These are phyloP conservation scores for Strix uralensis DNA, from an alignment of 2,113 vertebrate genomes.

Conservation along the genomic window DNA sequence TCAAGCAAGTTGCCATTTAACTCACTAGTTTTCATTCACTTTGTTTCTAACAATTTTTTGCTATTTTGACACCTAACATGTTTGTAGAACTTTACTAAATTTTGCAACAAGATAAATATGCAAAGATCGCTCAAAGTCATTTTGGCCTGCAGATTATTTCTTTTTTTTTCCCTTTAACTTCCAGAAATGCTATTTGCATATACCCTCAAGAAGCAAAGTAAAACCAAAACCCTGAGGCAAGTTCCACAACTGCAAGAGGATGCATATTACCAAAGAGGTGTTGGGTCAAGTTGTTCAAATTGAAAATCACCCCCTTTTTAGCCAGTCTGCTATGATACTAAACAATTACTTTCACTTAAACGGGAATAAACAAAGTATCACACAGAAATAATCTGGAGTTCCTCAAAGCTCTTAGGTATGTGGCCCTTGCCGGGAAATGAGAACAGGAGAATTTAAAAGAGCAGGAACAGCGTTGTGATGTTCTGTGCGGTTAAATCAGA, in stretches of 20 bases:
- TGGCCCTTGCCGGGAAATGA: not conserved
- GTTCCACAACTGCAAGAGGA: not conserved
- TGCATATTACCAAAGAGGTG: not conserved
- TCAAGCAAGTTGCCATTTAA: not conserved
- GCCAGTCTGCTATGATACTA: not conserved
- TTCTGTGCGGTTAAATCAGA: not conserved
- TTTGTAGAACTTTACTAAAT: not conserved
- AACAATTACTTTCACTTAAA: not conserved
- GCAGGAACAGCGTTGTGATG: not conserved
- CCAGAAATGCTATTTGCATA: not conserved
- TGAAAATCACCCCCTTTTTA: not conserved
- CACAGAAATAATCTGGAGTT: not conserved
- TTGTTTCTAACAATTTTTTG: not conserved
- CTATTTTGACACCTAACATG: not conserved
- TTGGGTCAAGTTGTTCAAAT: not conserved
- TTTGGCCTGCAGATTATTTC: not conserved
- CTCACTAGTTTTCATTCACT: not conserved
- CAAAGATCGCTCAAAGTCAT: not conserved
- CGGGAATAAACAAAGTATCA: not conserved
- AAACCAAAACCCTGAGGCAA: not conserved
- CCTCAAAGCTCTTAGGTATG: not conserved
- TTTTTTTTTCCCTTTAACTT: not conserved
- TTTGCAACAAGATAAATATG: not conserved
- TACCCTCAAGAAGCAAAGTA: fast-evolving
- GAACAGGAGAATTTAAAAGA: not conserved